Evolutionary conservation across 1,140 invertebrate genomes (phyloP), one percentile per base, ranked within the genome.

Genomic region (Drosophila bifasciata): DNA sequence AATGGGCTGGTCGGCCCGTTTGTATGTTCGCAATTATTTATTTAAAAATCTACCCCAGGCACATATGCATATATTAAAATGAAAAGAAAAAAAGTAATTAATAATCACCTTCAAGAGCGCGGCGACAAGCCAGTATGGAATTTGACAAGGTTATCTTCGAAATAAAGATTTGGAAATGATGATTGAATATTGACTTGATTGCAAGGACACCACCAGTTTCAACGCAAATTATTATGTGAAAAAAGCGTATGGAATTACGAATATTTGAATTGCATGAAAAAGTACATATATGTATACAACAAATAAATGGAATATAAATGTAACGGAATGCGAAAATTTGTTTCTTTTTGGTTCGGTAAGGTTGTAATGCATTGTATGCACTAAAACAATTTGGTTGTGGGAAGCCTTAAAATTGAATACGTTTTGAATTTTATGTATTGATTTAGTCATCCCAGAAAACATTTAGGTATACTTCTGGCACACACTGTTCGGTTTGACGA

Each of bases 271-370:
- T 55, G 19, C 58, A 71, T 72, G 59, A 32, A 45, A 57, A 63
- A 45, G 28, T 72, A 73, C 58, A 57, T 61, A 64, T 74, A 73
- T 66, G 70, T 74, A 74, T 66, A 66, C 32, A 64, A 73, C 46
- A 70, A 74, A 66, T 74, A 74, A 74, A 74, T 59, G 32, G 68
- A 68, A 76, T 43, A 67, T 44, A 49, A 68, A 16, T 52, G 40
- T 19, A 50, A 16, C 19, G 19, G 39, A 48, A 28, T n/a, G n/a
- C 13, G 39, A 56, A 57, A 40, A 28, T 13, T 11, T 36, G 7
- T 32, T 32, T 32, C 3, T 36, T 36, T 13, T 3, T 13, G 3
- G 32, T 13, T 11, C 1, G 5, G 15, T 25, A 21, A 3, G 19
- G 19, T 21, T 0, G 19, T 45, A 5, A 51, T 36, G 17, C 28